Evolutionary conservation across 2,797 vertebrate genomes (phyloP), one percentile per base, ranked within the genome.

Genomic region (Ficedula albicollis): DNA sequence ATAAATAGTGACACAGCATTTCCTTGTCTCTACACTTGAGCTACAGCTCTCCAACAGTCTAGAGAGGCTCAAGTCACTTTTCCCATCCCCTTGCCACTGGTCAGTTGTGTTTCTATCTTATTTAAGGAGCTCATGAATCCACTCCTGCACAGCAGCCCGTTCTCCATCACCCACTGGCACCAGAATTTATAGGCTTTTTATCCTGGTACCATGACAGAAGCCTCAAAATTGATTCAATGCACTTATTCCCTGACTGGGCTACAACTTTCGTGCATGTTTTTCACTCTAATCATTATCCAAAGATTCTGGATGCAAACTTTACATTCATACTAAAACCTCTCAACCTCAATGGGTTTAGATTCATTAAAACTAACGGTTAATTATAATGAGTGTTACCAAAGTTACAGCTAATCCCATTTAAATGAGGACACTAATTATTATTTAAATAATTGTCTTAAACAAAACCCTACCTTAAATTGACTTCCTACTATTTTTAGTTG

Each of bases 81-180:
- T 43, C 21, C 43, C 23, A 44, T 23, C 10, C 10, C 10, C 6
- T 46, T 62, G 18, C 32, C 80, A 4, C 32, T 48, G 25, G 5
- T 48, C 55, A 60, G 4, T 8, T 1, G 1, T 1, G 0, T 48
- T 11, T 66, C 21, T 77, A 12, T 41, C 19, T 58, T n/a, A 25
- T 84, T 92, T 52, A 46, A 36, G 41, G 18, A 6, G 13, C 38
- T 68, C 11, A 17, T 13, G 6, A 60, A 74, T 34, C 26, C 48
- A 41, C 2, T 83, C 10, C 23, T 36, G 23, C 14, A 5, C 13
- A 76, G 23, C 15, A 82, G 21, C 14, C 11, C 10, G 2, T 77
- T 84, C 19, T 15, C 18, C 4, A 46, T 4, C 13, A 36, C 9
- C 15, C 18, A 48, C 17, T 62, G n/a, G 44, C 11, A 38, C 62